A percentile compares a stretch with the other conserved stretches of the same genome.
Evolutionary conservation across 2,888 invertebrate species (phyloP).

Genomic region (Euplexia lucipara): DNA sequence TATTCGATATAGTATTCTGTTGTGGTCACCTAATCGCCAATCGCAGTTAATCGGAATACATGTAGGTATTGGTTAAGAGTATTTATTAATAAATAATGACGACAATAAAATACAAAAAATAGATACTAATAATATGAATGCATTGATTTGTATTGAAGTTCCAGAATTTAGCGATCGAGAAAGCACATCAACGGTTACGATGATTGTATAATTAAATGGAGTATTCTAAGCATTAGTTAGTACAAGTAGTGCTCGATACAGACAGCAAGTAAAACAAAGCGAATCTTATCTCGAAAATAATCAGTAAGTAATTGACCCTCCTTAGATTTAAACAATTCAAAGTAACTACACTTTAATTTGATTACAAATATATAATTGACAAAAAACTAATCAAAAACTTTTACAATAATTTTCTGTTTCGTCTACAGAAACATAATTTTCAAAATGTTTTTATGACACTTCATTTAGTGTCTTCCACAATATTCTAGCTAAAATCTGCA

Average conservation of each 20-base stretch:
- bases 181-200: slow-evolving; percentile 45
- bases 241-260: slow-evolving; percentile 62
- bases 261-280: slow-evolving; percentile 72
- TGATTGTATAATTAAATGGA: slow-evolving; percentile 53
- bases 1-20: slow-evolving; percentile 33
- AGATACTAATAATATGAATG: slow-evolving; percentile 34
- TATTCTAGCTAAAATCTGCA: slow-evolving; percentile 88
- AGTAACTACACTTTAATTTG: slow-evolving; percentile 84
- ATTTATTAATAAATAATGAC: slow-evolving; percentile 38
- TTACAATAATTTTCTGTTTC: slow-evolving; percentile 80
- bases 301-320: slow-evolving; percentile 88
- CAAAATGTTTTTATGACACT: slow-evolving; percentile 73
- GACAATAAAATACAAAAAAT: slow-evolving; percentile 28
- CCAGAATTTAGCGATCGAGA: slow-evolving; percentile 37
- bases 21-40: slow-evolving; percentile 31
- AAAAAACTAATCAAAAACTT: slow-evolving; percentile 88
- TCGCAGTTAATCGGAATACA: slow-evolving; percentile 30
- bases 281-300: slow-evolving; percentile 84
- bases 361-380: slow-evolving; percentile 90
- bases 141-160: slow-evolving; percentile 43
- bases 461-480: slow-evolving; percentile 69
- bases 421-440: slow-evolving; percentile 80
- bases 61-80: slow-evolving; percentile 27
- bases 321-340: slow-evolving; percentile 90
- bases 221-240: slow-evolving; percentile 58